Base-by-base conservation (phyloP, 2,113 vertebrate species). In the Eretmochelys imbricata region DNA sequence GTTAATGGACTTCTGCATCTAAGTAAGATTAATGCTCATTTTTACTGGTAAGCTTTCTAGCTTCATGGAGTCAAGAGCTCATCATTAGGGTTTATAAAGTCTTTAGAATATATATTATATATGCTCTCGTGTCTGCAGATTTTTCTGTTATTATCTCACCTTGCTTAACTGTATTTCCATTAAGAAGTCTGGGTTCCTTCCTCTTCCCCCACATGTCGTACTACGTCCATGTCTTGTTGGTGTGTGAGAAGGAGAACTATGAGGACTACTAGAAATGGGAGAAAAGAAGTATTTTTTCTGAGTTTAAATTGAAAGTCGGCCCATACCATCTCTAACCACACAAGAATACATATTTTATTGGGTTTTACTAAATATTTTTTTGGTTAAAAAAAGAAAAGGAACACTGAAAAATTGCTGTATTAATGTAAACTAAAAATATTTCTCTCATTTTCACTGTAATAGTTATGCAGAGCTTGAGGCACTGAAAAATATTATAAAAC, bases 121-220 rank as follows among this genome's bases (percentile, higher is more conserved):
- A 84, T 4, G 22, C 51, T 59, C 25, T 11, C 22, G n/a, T 1
- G 5, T 12, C 50, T 62, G 19, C 51, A 89, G 72, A 6, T 24
- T 27, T 62, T 90, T 80, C 69, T 94, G n/a, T 85, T 42, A 27
- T 16, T 55, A 80, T 10, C 93, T 98, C 89, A 99, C 99, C 98
- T 99, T 99, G 98, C 99, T 99, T 93, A 99, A 98, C 22, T 99
- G 99, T 96, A 99, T 99, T 98, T 99, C 99, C 99, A 99, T 99
- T 24, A 99, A 97, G 79, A 99, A 98, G 49, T 99, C 99, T 48
- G 98, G 99, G 95, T 99, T 99, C 95, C 99, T 99, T 90, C 99
- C 99, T 91, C 97, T 98, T 79, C 99, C 99, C 3, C 99, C 99
- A 92, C 93, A 98, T 3, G 95, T 95, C 75, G 96, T 85, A 78